Evolutionary conservation across 2,113 vertebrate species (phyloP).

Genomic region (Myocastor coypus): DNA sequence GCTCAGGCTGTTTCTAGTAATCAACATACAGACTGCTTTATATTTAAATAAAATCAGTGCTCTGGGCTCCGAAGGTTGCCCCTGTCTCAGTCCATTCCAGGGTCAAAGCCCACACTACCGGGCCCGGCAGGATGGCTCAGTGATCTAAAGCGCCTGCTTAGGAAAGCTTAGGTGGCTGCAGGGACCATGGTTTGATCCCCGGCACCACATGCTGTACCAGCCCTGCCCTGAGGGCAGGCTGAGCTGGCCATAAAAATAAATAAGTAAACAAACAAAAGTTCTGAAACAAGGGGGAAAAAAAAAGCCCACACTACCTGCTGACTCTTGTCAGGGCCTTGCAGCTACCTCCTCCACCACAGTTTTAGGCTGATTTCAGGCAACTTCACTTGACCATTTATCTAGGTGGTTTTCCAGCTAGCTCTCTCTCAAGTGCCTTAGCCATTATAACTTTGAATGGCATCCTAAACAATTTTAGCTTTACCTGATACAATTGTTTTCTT

Average conservation of each 20-base stretch:
- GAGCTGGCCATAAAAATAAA: too few species aligned
- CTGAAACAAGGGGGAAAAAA: too few species aligned
- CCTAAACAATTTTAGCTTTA: background rate
- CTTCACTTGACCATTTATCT: background rate
- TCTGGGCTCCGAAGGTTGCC: background rate
- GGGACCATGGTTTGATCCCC: too few species aligned
- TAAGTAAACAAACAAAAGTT: too few species aligned
- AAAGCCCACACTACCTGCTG: rapidly evolving
- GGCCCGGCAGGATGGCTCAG: too few species aligned
- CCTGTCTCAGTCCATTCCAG: background rate
- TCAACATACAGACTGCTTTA: background rate
- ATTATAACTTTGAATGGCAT: background rate
- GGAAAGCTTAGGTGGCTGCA: too few species aligned
- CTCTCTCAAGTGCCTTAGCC: background rate
- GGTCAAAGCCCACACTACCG: rapidly evolving
- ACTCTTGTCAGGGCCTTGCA: background rate
- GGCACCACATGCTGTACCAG: too few species aligned
- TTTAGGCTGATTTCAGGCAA: background rate
- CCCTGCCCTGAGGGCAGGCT: too few species aligned
- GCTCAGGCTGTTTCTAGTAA: background rate
- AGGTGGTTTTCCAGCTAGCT: background rate
- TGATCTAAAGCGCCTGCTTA: too few species aligned
- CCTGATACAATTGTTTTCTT: background rate
- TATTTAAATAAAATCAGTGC: background rate
- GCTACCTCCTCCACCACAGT: too few species aligned